A percentile compares a stretch with the other conserved stretches of the same genome.
Evolutionary conservation across 1,140 invertebrate species (phyloP).

Genomic region (Heliothis subflexa): DNA sequence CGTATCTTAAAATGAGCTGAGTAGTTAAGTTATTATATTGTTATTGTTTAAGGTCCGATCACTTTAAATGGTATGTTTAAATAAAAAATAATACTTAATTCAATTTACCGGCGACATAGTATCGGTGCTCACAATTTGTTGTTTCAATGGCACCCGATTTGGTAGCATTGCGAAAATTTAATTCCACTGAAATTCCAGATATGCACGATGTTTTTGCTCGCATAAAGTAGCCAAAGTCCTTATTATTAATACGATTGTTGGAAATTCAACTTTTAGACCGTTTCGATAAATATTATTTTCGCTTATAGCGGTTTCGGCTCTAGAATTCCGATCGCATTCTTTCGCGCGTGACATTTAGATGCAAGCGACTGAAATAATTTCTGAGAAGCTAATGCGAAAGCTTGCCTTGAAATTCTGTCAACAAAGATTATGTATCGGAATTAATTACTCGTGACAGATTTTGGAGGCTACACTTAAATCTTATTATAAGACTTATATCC

Average conservation of each 20-base stretch:
- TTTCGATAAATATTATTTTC: background rate
- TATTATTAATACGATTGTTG: constrained; percentile 11
- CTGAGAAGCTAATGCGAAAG: constrained; percentile 32
- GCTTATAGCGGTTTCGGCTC: background rate
- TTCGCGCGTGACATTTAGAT: constrained; percentile 37
- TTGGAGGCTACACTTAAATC: no score
- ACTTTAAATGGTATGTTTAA: constrained; percentile 47
- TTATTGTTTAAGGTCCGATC: constrained; percentile 50
- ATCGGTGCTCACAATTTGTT: constrained; percentile 45
- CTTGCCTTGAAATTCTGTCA: constrained; percentile 33
- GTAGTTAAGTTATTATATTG: constrained; percentile 64
- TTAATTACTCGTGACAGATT: background rate
- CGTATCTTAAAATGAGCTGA: constrained; percentile 43
- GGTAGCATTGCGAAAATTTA: constrained; percentile 44
- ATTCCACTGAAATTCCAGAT: constrained; percentile 37
- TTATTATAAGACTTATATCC: no score
- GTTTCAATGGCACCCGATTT: constrained; percentile 34
- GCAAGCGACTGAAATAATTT: constrained; percentile 35
- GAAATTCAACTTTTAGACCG: background rate
- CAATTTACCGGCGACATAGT: constrained; percentile 50
- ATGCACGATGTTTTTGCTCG: constrained; percentile 33
- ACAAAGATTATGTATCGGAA: background rate
- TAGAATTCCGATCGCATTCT: constrained; percentile 32
- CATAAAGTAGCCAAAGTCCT: constrained; percentile 16
- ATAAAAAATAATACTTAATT: constrained; percentile 51